Evolutionary conservation across 1,140 invertebrate species (phyloP), one percentile per base, ranked within the genome.

Genomic region (Drosophila kohkoa): DNA sequence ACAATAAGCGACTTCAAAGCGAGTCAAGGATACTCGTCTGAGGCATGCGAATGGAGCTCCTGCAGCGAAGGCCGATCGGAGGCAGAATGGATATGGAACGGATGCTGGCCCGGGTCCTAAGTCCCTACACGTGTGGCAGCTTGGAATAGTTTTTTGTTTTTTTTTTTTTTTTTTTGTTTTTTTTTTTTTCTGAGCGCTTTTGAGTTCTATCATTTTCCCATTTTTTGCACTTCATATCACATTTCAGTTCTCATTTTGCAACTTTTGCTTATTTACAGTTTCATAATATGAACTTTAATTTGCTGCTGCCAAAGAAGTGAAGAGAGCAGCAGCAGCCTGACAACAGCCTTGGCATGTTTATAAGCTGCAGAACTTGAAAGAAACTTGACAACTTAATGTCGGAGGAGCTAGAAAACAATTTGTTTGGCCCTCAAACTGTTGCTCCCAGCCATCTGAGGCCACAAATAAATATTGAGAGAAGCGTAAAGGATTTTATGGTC

Each of bases 391-490:
- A 78, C 81, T 73, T 83, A 83, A 83, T 85, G 69, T 77, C 59
- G 54, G 32, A 46, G 72, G 32, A 46, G 72, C 68, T 79, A 51
- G 62, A 75, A 81, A 81, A 85, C 78, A 85, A 85, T 85, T 86
- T 85, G 81, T 82, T 81, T 86, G 46, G 63, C 68, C 65, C 71
- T 66, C 67, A 78, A 80, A 77, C 43, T 35, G 59, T 5, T n/a
- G 49, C 63, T 32, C 64, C 3, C 20, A 35, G 55, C 45, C 82
- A 81, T 78, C 77, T 85, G 77, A 71, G 76, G 52, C 76, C 76
- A 45, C 73, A 88, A 83, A 83, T 87, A 82, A 88, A 88, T 87
- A 87, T 82, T 73, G 76, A 55, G 72, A 45, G 69, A 77, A 69
- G 66, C 73, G 69, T 77, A 80, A 88, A 69, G 73, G 83, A 82